Base-by-base conservation (phyloP, 2,797 vertebrate species). In the Delichon dasypus region DNA sequence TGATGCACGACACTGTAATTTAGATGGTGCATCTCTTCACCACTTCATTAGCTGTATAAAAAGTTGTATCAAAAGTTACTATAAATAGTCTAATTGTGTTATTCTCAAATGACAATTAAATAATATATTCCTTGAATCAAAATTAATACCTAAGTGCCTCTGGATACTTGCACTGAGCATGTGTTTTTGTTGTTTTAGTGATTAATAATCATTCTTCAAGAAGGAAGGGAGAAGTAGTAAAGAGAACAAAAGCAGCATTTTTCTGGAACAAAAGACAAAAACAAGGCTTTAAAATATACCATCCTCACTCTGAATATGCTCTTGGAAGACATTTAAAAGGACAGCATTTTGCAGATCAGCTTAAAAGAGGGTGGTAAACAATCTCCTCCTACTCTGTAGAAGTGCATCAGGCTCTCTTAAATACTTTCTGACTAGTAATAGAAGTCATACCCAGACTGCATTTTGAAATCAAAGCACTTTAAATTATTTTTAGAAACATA, bases 351-450 rank as follows among this genome's bases (percentile, higher is more conserved):
- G 36, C 60, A 89, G 65, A 85, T 93, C 40, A 85, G 10, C 45
- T 76, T 82, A 84, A 76, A 85, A 89, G 64, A 85, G 45, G 23
- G 71, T 88, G 89, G 61, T 89, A 94, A 95, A 96, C 74, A 1
- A 86, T 95, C 92, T 91, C 91, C 89, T 91, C 91, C 95, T 87
- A 88, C 94, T 92, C 80, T 82, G 23, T 78, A 76, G 67, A 93
- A 94, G 45, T 78, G 62, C 79, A 93, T 84, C 70, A 93, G 64
- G 44, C n/a, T 55, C 16, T 87, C 44, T 66, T 88, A 88, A 76
- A 68, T 73, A 38, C 27, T 78, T 88, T 73, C 48, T 67, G 47
- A 70, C 73, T 88, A 42, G 58, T 84, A 67, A 82, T 54, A 57
- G 29, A 91, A 89, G 50, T 57, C 48, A 51, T 57, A 60, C 13